Percentiles rank a stretch among this genome's conserved stretches.
phyloP scores from a whole-genome alignment of 2,888 invertebrate species.

The Ethmia dodecea region DNA sequence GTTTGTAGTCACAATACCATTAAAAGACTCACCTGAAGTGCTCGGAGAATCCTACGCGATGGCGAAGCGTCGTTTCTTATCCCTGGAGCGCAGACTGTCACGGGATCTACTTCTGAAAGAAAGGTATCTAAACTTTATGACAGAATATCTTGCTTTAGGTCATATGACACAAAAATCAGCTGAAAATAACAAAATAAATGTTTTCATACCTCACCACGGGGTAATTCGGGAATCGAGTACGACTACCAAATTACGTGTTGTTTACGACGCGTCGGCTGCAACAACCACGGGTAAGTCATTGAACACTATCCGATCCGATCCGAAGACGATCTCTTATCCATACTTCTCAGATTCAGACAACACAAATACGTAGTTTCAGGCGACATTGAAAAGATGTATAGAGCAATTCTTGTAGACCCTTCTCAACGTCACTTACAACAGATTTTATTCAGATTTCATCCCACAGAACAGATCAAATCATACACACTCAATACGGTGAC shows the following conservation, averaged over 20 bases:
- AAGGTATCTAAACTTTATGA: slow-evolving; percentile 12
- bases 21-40: slow-evolving; percentile 12
- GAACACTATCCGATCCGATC: slow-evolving; percentile 13
- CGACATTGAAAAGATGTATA: slow-evolving; percentile 14
- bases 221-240: slow-evolving; percentile 13
- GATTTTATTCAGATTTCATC: slow-evolving; percentile 17
- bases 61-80: slow-evolving; percentile 8
- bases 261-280: background rate
- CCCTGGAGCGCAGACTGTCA: slow-evolving; percentile 8
- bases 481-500: slow-evolving; percentile 15
- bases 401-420: slow-evolving; percentile 4
- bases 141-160: slow-evolving; percentile 1
- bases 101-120: slow-evolving; percentile 6
- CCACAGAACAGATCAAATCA: slow-evolving; percentile 12
- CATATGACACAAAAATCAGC: slow-evolving; percentile 3
- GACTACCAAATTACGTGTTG: slow-evolving; percentile 2
- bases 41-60: slow-evolving; percentile 12
- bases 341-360: slow-evolving; percentile 9
- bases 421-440: slow-evolving; percentile 10
- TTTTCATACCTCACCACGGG: slow-evolving; percentile 17
- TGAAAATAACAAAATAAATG: background rate
- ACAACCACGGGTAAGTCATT: slow-evolving; percentile 7
- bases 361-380: slow-evolving; percentile 11
- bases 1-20: slow-evolving; percentile 17
- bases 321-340: slow-evolving; percentile 8